Conservation (phyloP, 1,140 invertebrate genomes). For the Drosophila busckii region DNA sequence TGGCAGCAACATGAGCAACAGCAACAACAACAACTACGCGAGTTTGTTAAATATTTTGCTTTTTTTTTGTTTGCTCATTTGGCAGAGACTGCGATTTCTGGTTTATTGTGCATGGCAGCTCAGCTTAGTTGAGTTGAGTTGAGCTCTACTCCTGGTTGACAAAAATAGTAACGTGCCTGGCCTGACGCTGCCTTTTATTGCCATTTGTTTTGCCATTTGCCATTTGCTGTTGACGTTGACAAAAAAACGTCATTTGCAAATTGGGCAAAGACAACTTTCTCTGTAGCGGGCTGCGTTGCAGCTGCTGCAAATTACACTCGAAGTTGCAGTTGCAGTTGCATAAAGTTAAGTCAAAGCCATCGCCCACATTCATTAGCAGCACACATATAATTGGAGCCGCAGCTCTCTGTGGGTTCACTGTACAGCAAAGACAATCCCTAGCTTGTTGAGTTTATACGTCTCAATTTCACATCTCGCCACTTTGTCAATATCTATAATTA, state of each 20-base stretch:
- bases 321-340: conserved; percentile 47
- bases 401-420: conserved; percentile 43
- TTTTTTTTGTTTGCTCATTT: conserved; percentile 37
- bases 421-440: conserved; percentile 46
- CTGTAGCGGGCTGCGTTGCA: conserved; percentile 59
- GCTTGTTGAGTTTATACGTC: conserved; percentile 42
- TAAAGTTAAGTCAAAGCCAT: conserved; percentile 59
- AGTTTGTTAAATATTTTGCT: conserved; percentile 2
- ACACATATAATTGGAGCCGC: conserved; percentile 68
- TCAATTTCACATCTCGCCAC: conserved; percentile 61
- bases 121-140: too few relatives aligned
- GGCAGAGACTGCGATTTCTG: conserved; percentile 40
- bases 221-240: conserved; percentile 61
- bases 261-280: conserved; percentile 77
- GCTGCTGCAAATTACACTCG: conserved; percentile 6
- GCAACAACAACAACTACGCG: background rate
- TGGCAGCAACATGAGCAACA: conserved; percentile 32
- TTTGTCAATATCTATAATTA: conserved; percentile 70
- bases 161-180: conserved; percentile 65
- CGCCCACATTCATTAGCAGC: conserved; percentile 75
- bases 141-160: conserved; percentile 57
- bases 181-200: conserved; percentile 70
- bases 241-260: conserved; percentile 77
- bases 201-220: conserved; percentile 55
- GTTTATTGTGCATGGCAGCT: conserved; percentile 35